Base-by-base conservation (phyloP, 2,888 invertebrate species). In the Baccha elongata region DNA sequence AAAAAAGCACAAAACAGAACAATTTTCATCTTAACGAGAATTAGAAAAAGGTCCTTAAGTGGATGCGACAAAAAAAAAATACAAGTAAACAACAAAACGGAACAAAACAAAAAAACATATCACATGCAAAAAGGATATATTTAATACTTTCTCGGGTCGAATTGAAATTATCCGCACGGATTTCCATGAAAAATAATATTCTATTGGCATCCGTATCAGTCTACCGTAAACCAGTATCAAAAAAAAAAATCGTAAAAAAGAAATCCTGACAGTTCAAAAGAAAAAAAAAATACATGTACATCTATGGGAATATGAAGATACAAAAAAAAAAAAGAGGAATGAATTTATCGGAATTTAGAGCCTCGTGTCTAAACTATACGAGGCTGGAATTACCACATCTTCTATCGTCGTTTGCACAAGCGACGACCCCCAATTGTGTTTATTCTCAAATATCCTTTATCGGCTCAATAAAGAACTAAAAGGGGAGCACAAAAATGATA, bases 141-240 rank as follows among this genome's bases (percentile, higher is more conserved):
- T n/a, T n/a, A 64, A 75, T 50, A 64, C 52, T 21, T 53, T 21
- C 62, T 58, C 55, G 55, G 72, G 60, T 44, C 58, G 68, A 83
- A 78, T 76, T 83, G 83, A 83, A 83, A 83, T 73, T 78, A 83
- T 83, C 76, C 83, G 78, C 78, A 83, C 68, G 83, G 68, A 83
- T 78, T 78, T 83, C 68, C 78, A 83, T 83, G 78, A 73, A 83
- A 83, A 83, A 73, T 78, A 83, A 83, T 83, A 78, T 73, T 73
- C 71, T 67, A 81, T 72, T 71, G 71, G 67, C 60, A 72, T 71
- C 55, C 74, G 53, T 32, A 32, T 44, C 37, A 67, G 53, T 48
- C 62, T 46, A 50, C 48, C 72, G 71, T 78, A 55, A 62, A 73
- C 67, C 60, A 67, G 46, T 15, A 48, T 10, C 29, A 40, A 37